phyloP scores from a whole-genome alignment of 1,140 invertebrate species.

The Danaus melanippus region DNA sequence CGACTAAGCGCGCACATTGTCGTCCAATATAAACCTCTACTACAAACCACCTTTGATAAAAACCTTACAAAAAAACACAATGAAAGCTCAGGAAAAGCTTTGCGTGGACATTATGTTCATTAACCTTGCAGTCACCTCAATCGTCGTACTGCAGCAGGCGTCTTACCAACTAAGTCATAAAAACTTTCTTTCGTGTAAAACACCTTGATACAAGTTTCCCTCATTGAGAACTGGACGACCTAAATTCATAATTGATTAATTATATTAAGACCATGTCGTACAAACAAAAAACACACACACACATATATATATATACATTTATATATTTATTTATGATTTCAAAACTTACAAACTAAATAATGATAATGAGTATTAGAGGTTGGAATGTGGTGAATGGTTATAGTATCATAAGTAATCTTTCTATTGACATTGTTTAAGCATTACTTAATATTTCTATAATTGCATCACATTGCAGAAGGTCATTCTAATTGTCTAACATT shows the following conservation, averaged over 20 bases:
- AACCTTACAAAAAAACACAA: no score
- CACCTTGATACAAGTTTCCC: conserved; percentile 9
- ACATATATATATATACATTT: no score
- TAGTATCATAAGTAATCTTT: conserved; percentile 6
- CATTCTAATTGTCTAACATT: conserved; percentile 2
- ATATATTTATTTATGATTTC: no score
- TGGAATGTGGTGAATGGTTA: conserved; percentile 16
- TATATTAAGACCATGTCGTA: neutral
- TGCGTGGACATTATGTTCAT: conserved; percentile 1
- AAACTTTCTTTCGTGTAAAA: conserved; percentile 24
- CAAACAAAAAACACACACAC: no score
- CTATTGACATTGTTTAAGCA: conserved; percentile 9
- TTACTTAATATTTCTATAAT: conserved; percentile 14
- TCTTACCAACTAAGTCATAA: neutral
- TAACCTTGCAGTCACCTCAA: conserved; percentile 17
- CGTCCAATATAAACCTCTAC: conserved; percentile 13
- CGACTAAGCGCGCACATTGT: conserved; percentile 52
- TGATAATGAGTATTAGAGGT: neutral
- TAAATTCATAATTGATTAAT: conserved; percentile 7
- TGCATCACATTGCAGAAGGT: conserved; percentile 8
- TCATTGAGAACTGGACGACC: conserved; percentile 1
- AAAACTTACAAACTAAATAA: no score
- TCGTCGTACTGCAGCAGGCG: neutral
- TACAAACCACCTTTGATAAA: neutral
- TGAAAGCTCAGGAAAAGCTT: no score